Evolutionary conservation across 92 coral and sea anemone species (phyloP), one percentile per base, ranked within the genome.

Genomic region (Bergia puertoricense): DNA sequence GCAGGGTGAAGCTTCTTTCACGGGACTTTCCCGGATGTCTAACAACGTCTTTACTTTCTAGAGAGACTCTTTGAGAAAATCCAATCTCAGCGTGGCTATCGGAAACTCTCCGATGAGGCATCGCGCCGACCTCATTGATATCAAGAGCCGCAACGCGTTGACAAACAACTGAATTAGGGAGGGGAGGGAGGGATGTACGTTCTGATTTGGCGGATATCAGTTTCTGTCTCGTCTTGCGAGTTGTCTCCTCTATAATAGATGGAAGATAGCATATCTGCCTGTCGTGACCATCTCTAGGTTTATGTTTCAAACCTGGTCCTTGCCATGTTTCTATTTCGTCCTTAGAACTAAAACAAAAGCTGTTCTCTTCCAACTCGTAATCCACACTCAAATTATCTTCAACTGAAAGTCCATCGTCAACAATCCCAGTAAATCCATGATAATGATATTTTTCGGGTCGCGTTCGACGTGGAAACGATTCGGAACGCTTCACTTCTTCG

Each of bases 1-100:
- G 90, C 23, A 92, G 77, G 16, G 86, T 89, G 42, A 81, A 80
- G 41, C 92, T 89, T 73, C 94, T 81, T 76, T 86, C 88, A 1
- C 94, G 92, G 66, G 78, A 8, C 68, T 84, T 71, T 2, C 36
- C 87, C 5, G 36, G 16, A 23, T 71, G 66, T 30, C 68, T 56
- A 2, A 16, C 36, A 2, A 22, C 40, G 79, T 84, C 73, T 67
- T 82, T 82, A 23, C 75, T 43, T 48, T 82, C 77, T 46, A 10
- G 78, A 10, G 77, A 84, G 36, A 84, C 23, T 20, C 86, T 83
- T 43, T 46, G 77, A 30, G 86, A 66, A 67, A 46, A 22, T 44
- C 77, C 59, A n/a, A 46, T 9, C 9, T 84, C 87, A 9, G 44
- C 68, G 10, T 37, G 37, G 77, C 79, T 44, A 66, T 84, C 78